Evolutionary conservation across 2,113 vertebrate species (phyloP), one percentile per base, ranked within the genome.

Genomic region (Pelecanus crispus): DNA sequence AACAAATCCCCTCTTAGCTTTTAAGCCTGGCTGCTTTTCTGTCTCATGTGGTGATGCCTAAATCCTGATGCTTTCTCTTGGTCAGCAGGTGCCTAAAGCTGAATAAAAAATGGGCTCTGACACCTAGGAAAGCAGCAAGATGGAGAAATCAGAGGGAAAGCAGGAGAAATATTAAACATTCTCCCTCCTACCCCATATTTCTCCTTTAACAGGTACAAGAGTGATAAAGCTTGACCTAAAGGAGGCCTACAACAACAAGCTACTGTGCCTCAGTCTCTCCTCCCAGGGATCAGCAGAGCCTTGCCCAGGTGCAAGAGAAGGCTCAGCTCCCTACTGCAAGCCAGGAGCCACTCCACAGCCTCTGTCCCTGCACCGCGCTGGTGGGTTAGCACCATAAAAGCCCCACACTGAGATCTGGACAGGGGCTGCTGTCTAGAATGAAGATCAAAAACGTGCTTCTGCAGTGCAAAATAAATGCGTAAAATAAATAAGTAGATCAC

Each of bases 351-450:
- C 52, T 34, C 42, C 45, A 28, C 17, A 38, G 7, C 45, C 20
- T 63, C 78, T 20, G 3, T 17, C 19, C 56, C 40, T 32, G 22
- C 31, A 58, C 36, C 1, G 0, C 0, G 0, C 31, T 22, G 17
- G 7, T 34, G 22, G 29, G 32, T 22, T 50, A 40, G 45, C 32
- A 61, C 32, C 31, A 40, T 19, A 58, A 32, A 68, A 74, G 11
- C 21, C 8, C 40, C 29, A 55, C 15, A 3, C 0, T 56, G 19
- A 65, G 21, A 80, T 5, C 9, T 36, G 29, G 45, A 25, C 16
- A 28, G 13, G 13, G 50, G 32, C 36, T 50, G 25, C 24, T 58
- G 45, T 28, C 45, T 20, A 34, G 36, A 74, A 50, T 3, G 10
- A 50, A 50, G 36, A 70, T 11, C 9, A 71, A 55, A 66, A 66